Conservation (phyloP, 2,888 invertebrate species). For the Acrobasis repandana region DNA sequence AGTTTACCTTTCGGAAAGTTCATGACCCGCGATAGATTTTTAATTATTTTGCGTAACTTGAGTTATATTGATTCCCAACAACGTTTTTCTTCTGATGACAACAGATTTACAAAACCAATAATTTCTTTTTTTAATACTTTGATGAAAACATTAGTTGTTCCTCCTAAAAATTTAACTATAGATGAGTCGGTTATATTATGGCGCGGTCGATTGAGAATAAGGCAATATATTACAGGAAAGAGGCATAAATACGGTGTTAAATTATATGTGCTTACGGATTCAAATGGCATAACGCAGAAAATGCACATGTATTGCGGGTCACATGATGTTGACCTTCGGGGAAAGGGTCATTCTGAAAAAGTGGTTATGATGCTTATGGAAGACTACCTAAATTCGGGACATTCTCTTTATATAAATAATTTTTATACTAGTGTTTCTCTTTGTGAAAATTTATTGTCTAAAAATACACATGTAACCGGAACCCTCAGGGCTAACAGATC, state of each 20-base stretch:
- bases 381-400: conserved; percentile 28
- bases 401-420: conserved; percentile 30
- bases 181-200: conserved; percentile 19
- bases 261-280: too few relatives aligned
- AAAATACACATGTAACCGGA: too few relatives aligned
- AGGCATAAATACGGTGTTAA: too few relatives aligned
- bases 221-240: too few relatives aligned
- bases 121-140: conserved; percentile 10
- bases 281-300: conserved; percentile 23
- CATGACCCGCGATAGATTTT: conserved; percentile 23
- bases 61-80: too few relatives aligned
- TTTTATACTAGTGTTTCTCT: conserved; percentile 19
- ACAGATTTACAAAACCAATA: background rate
- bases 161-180: conserved; percentile 9
- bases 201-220: conserved; percentile 12
- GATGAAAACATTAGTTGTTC: conserved; percentile 14
- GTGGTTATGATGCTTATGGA: conserved; percentile 29
- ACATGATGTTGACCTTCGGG: conserved; percentile 23
- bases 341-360: conserved; percentile 28
- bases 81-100: too few relatives aligned
- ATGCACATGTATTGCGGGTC: conserved; percentile 25
- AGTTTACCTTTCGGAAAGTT: conserved; percentile 14
- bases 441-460: too few relatives aligned
- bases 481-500: too few relatives aligned
- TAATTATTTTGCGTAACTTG: conserved; percentile 15